Percentiles rank a stretch among this genome's conserved stretches.
phyloP scores from a whole-genome alignment of 2,113 vertebrate species.

The Eublepharis macularius region DNA sequence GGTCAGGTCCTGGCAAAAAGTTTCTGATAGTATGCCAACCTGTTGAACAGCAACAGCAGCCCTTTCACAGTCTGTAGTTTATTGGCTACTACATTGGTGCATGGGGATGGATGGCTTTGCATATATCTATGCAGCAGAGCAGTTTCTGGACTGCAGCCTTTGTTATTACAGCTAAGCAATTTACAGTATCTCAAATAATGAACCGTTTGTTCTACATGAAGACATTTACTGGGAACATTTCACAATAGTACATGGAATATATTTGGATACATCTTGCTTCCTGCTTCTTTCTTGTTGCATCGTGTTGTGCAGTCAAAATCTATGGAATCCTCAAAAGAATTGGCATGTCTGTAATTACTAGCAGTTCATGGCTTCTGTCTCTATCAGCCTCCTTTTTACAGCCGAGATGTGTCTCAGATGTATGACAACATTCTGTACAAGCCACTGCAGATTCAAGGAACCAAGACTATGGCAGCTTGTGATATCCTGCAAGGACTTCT shows the following conservation, averaged over 20 bases:
- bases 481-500: slow-evolving; percentile 90
- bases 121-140: neutral
- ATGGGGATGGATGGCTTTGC: neutral
- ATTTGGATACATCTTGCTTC: neutral
- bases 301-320: no score
- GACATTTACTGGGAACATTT: neutral
- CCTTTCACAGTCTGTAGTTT: no score
- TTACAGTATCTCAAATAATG: neutral
- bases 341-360: neutral
- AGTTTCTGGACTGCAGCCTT: neutral
- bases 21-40: neutral
- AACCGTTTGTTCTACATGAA: neutral
- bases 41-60: neutral
- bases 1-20: neutral
- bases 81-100: neutral
- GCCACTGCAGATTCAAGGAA: slow-evolving; percentile 86
- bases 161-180: neutral
- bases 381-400: slow-evolving; percentile 95
- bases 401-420: slow-evolving; percentile 90
- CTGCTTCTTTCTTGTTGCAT: neutral
- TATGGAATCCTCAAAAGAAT: no score
- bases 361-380: slow-evolving; percentile 49
- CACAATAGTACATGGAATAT: neutral
- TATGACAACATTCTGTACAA: slow-evolving; percentile 94
- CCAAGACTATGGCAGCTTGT: slow-evolving; percentile 86